Percentiles rank a stretch among this genome's conserved stretches.
Evolutionary conservation across 2,888 invertebrate genomes (phyloP).

Genomic region (Steinernema carpocapsae): DNA sequence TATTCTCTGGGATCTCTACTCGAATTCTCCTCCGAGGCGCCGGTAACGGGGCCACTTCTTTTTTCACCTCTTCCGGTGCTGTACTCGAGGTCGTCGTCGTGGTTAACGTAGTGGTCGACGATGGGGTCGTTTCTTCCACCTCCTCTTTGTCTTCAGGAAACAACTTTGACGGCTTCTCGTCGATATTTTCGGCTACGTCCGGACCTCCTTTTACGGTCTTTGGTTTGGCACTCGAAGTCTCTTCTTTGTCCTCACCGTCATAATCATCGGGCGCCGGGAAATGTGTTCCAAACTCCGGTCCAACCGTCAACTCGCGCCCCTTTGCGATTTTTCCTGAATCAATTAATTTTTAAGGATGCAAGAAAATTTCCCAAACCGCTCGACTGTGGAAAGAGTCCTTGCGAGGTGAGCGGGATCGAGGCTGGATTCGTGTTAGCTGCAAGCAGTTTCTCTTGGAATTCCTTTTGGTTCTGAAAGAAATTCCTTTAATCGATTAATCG

Average conservation of each 20-base stretch:
- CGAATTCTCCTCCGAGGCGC: neutral
- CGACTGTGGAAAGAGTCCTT: neutral
- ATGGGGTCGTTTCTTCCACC: constrained; percentile 10
- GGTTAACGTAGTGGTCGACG: constrained; percentile 29
- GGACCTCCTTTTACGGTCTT: neutral
- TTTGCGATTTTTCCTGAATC: constrained; percentile 16
- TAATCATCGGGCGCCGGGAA: constrained; percentile 38
- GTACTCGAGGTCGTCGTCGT: constrained; percentile 13
- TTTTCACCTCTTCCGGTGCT: neutral
- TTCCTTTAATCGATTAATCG: neutral
- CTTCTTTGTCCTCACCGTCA: constrained; percentile 35
- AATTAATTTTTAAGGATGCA: neutral
- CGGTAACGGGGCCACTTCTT: too few relatives aligned
- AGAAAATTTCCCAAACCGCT: too few relatives aligned
- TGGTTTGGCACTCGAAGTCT: neutral
- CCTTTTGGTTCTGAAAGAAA: constrained; percentile 23
- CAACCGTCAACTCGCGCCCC: constrained; percentile 38
- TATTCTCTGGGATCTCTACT: constrained; percentile 14
- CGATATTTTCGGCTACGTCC: neutral
- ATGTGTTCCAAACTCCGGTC: constrained; percentile 50
- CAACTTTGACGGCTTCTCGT: neutral
- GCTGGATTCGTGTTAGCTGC: constrained; percentile 23
- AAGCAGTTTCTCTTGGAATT: constrained; percentile 23
- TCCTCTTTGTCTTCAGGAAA: constrained; percentile 13
- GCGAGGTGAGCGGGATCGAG: constrained; percentile 22